These are phyloP conservation scores for Xestobium rufovillosum DNA, from an alignment of 2,888 invertebrate species.

Conservation along the genomic window DNA sequence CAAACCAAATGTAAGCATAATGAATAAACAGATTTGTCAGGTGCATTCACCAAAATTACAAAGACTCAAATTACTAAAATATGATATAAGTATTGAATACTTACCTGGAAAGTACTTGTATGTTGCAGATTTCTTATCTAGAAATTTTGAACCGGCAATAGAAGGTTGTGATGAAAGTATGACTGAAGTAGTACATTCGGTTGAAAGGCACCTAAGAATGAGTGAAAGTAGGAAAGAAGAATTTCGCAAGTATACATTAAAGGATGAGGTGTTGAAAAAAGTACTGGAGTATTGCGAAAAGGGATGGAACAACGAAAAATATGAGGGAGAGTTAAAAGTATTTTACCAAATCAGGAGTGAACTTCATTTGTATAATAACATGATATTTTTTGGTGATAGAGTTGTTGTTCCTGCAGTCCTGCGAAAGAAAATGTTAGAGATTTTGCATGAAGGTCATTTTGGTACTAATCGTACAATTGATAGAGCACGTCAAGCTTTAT, in stretches of 20 bases:
- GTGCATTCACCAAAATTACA: background rate
- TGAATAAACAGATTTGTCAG: background rate
- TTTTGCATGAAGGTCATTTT: conserved; percentile 15
- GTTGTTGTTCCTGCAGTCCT: conserved; percentile 18
- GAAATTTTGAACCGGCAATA: background rate
- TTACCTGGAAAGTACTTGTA: conserved; percentile 10
- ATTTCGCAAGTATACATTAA: background rate
- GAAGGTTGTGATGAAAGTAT: background rate
- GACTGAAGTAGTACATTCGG: background rate
- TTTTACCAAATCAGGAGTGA: conserved; percentile 25
- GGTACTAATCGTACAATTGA: conserved; percentile 7
- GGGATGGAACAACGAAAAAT: conserved; percentile 6
- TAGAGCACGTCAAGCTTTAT: conserved; percentile 10
- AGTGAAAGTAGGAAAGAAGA: background rate
- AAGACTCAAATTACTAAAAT: conserved; percentile 6
- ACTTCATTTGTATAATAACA: conserved; percentile 18
- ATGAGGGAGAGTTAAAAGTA: conserved; percentile 17
- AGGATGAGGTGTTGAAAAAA: background rate
- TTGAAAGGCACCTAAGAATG: conserved; percentile 1
- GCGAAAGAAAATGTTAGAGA: conserved; percentile 12
- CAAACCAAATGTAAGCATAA: background rate
- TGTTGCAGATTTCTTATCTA: conserved; percentile 10
- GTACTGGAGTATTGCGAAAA: background rate
- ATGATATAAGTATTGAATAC: conserved; percentile 7
- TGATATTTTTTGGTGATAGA: conserved; percentile 21